Evolutionary conservation across 2,113 vertebrate genomes (phyloP), one percentile per base, ranked within the genome.

Genomic region (Ceyx margarethae): DNA sequence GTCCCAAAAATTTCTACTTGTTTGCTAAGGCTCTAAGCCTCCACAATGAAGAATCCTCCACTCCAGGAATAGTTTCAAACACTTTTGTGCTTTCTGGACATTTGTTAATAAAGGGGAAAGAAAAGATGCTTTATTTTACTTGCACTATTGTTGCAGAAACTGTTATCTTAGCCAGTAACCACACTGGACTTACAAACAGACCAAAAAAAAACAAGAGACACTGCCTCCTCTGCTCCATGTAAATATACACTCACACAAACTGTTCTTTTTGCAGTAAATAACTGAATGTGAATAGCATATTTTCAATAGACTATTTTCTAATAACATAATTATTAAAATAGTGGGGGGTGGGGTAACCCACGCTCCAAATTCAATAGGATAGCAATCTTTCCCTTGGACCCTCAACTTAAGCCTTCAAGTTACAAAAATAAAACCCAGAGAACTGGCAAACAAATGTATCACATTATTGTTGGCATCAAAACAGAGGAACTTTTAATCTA

Each of bases 381-480:
- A 96, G 94, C n/a, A 94, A 89, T 89, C 94, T 96, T 96, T 91
- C 66, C 81, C 56, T 85, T 87, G 78, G 91, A 91, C 68, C 85
- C 42, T 81, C 67, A 96, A 62, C 35, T 78, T 84, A 78, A 23
- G 43, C 48, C 77, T 88, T 86, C 48, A 68, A 78, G n/a, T 78
- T 68, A 71, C 60, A 81, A 88, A 90, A 93, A 31, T 19, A 73
- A 88, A 89, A 4, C 20, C 29, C 35, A n/a, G 62, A 89, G 74
- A 92, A 69, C 37, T 23, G 17, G 71, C 21, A 87, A 89, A 92
- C 33, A 76, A 97, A 96, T 95, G 95, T 95, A 97, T 91, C 89
- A 97, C 81, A 84, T 96, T 96, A 95, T 83, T 94, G 72, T 94
- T 97, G 96, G 94, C 96, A 97, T 89, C 95, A 95, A 96, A 97